Percentiles rank a stretch among this genome's conserved stretches.
phyloP scores from a whole-genome alignment of 1,140 invertebrate species.

The Bombus pyrosoma region DNA sequence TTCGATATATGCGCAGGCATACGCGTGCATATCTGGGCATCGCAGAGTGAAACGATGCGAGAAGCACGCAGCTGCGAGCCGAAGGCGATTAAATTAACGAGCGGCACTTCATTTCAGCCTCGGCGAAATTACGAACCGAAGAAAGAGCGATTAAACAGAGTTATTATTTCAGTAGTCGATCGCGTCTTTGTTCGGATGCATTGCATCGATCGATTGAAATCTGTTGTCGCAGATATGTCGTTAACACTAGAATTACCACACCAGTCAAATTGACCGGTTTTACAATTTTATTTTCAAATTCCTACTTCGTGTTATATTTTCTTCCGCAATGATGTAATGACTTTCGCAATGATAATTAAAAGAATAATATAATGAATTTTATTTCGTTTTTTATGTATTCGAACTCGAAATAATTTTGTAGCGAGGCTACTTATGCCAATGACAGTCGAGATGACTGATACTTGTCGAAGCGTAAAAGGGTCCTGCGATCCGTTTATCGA shows the following conservation, averaged over 20 bases:
- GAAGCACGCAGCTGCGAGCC: not conserved
- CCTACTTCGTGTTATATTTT: too few species aligned
- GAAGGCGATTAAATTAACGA: constrained; percentile 14
- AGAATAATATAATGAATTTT: too few species aligned
- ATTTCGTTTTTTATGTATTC: too few species aligned
- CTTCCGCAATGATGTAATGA: too few species aligned
- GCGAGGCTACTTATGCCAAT: fast-evolving
- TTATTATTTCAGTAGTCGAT: not conserved
- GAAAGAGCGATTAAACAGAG: not conserved
- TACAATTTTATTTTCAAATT: too few species aligned
- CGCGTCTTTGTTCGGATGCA: not conserved
- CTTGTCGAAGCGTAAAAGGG: too few species aligned
- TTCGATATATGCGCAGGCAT: constrained; percentile 7
- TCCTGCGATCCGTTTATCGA: too few species aligned
- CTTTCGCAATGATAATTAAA: too few species aligned
- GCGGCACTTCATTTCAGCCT: not conserved
- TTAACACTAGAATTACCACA: too few species aligned
- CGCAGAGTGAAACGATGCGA: not conserved
- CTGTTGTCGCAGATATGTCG: too few species aligned
- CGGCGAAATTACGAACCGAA: not conserved
- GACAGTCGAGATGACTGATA: too few species aligned
- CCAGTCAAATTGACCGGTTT: fast-evolving
- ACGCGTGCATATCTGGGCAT: not conserved
- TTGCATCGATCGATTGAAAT: not conserved
- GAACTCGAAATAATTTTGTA: too few species aligned